Evolutionary conservation across 2,888 invertebrate genomes (phyloP).

Genomic region (Calameuta idolon): DNA sequence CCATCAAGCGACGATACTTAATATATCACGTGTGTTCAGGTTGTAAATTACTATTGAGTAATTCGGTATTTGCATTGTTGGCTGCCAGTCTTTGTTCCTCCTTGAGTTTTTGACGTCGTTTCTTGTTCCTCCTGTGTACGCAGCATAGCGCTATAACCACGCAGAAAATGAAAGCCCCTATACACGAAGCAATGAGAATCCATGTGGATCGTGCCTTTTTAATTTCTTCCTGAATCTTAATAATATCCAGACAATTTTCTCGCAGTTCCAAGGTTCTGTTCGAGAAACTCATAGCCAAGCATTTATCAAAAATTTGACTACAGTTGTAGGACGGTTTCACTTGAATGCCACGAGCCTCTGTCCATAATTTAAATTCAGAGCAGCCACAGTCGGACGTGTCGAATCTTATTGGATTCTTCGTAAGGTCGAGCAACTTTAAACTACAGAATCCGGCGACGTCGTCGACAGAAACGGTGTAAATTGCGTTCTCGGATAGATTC

Average conservation of each 20-base stretch:
- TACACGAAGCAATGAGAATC: slow-evolving; percentile 54
- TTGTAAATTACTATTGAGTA: slow-evolving; percentile 43
- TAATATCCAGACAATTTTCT: slow-evolving; percentile 43
- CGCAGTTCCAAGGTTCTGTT: slow-evolving; percentile 44
- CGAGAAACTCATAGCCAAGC: slow-evolving; percentile 26
- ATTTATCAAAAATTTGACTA: slow-evolving; percentile 11
- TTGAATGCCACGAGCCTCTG: slow-evolving; percentile 36
- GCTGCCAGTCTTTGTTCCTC: slow-evolving; percentile 45
- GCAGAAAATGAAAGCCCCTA: slow-evolving; percentile 42
- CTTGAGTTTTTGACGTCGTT: slow-evolving; percentile 44
- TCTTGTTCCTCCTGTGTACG: slow-evolving; percentile 55
- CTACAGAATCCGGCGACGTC: slow-evolving; percentile 75
- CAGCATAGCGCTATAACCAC: slow-evolving; percentile 51
- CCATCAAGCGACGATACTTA: not conserved
- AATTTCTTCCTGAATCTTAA: slow-evolving; percentile 39
- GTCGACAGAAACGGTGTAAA: slow-evolving; percentile 67
- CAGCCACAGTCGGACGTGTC: slow-evolving; percentile 51
- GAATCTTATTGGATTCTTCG: slow-evolving; percentile 46
- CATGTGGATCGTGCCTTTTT: slow-evolving; percentile 54
- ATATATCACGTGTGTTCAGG: slow-evolving; percentile 34
- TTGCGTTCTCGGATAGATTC: slow-evolving; percentile 74
- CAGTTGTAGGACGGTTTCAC: slow-evolving; percentile 36
- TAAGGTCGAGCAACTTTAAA: slow-evolving; percentile 71
- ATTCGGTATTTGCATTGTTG: slow-evolving; percentile 57
- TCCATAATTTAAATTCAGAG: slow-evolving; percentile 48